Evolutionary conservation across 2,888 invertebrate species (phyloP).

Genomic region (Malacosoma neustria): DNA sequence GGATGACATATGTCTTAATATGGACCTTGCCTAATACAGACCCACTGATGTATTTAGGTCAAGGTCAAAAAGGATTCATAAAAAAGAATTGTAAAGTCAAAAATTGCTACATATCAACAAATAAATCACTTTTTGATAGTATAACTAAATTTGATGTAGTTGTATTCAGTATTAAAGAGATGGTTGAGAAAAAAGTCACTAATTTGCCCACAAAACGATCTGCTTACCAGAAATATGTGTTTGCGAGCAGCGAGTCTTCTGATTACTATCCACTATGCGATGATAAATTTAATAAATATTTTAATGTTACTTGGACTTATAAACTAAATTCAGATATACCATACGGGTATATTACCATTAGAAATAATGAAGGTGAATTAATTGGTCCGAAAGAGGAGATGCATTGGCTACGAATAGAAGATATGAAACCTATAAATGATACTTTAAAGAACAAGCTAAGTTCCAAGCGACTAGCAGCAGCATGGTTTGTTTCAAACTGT

Average conservation of each 20-base stretch:
- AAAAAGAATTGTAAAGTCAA: constrained; percentile 22
- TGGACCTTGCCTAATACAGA: constrained; percentile 24
- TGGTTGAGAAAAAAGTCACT: constrained; percentile 9
- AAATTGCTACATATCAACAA: constrained; percentile 29
- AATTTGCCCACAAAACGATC: constrained; percentile 17
- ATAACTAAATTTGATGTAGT: constrained; percentile 28
- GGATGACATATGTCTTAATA: constrained; percentile 26
- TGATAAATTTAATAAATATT: constrained; percentile 24
- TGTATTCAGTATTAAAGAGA: constrained; percentile 27
- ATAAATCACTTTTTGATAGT: constrained; percentile 15
- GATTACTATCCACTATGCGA: constrained; percentile 28
- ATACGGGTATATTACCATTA: constrained; percentile 31
- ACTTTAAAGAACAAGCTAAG: constrained; percentile 23
- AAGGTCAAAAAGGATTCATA: constrained; percentile 21
- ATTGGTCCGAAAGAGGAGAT: constrained; percentile 31
- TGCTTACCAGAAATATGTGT: constrained; percentile 27
- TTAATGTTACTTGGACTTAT: constrained; percentile 46
- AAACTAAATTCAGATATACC: constrained; percentile 32
- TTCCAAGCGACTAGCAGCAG: constrained; percentile 32
- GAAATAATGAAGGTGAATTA: constrained; percentile 18
- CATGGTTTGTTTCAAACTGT: constrained; percentile 47
- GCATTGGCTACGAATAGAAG: constrained; percentile 26
- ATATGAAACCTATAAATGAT: constrained; percentile 26
- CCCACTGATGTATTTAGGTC: constrained; percentile 24
- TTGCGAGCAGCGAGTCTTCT: constrained; percentile 31